phyloP scores from a whole-genome alignment of 2,888 invertebrate genomes.

The Tetropium fuscum region DNA sequence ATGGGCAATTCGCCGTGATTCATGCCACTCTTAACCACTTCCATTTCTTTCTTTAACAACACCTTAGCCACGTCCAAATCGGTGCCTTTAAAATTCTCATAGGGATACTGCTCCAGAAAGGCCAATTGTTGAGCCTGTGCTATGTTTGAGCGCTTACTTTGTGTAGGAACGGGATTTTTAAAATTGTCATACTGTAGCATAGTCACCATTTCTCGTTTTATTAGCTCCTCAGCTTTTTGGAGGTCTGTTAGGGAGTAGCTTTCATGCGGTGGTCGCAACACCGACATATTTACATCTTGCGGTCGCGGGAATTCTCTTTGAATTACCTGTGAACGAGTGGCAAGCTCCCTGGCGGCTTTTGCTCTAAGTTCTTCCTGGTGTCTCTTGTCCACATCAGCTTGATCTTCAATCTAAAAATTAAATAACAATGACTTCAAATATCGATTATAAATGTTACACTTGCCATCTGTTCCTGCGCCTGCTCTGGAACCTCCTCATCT shows the following conservation, averaged over 20 bases:
- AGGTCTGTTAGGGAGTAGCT: slow-evolving; percentile 85
- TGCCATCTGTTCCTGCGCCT: slow-evolving; percentile 48
- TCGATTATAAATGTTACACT: slow-evolving; percentile 1
- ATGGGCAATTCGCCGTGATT: slow-evolving; percentile 93
- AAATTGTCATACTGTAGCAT: slow-evolving; percentile 94
- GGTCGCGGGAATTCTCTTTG: slow-evolving; percentile 89
- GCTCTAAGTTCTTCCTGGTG: slow-evolving; percentile 77
- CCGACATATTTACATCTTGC: slow-evolving; percentile 84
- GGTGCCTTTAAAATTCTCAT: slow-evolving; percentile 77
- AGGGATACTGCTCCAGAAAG: slow-evolving; percentile 89
- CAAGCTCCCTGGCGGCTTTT: slow-evolving; percentile 76
- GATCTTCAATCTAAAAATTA: slow-evolving; percentile 77
- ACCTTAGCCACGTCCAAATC: slow-evolving; percentile 76
- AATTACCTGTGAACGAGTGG: slow-evolving; percentile 82
- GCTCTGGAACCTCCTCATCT: slow-evolving; percentile 66
- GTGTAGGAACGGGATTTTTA: slow-evolving; percentile 74
- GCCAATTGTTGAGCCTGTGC: slow-evolving; percentile 79
- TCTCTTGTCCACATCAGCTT: slow-evolving; percentile 85
- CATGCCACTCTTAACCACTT: slow-evolving; percentile 92
- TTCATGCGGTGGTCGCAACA: slow-evolving; percentile 81
- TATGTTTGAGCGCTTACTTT: slow-evolving; percentile 69
- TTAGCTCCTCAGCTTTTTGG: slow-evolving; percentile 95
- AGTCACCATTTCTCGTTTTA: slow-evolving; percentile 95
- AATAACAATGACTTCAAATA: background rate
- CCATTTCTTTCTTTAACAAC: slow-evolving; percentile 86